phyloP scores from a whole-genome alignment of 2,113 vertebrate species.

The Oryzias woworae region DNA sequence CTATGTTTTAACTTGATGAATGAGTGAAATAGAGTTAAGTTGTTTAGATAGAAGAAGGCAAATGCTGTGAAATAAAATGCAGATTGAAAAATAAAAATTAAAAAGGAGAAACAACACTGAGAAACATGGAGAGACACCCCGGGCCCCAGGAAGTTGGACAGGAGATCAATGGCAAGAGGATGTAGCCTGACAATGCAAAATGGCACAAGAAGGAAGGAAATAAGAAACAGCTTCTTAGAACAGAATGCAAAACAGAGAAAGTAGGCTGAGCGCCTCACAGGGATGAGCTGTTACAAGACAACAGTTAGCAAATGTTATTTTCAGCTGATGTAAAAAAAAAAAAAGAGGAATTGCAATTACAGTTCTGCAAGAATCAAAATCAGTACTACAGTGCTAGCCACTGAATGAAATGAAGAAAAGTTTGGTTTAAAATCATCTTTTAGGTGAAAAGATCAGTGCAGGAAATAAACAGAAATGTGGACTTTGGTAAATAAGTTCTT shows the following conservation, averaged over 20 bases:
- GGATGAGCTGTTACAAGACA: slow-evolving; percentile 18
- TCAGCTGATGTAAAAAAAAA: background rate
- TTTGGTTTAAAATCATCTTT: background rate
- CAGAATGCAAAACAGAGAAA: slow-evolving; percentile 43
- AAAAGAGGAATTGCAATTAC: slow-evolving; percentile 2
- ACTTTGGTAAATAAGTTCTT: too few relatives aligned
- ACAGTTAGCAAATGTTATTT: slow-evolving; percentile 1
- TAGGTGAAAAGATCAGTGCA: too few relatives aligned
- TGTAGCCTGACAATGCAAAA: slow-evolving; percentile 40
- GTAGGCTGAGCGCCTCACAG: slow-evolving; percentile 10
- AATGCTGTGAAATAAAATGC: slow-evolving; percentile 5
- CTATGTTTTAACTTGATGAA: slow-evolving; percentile 12
- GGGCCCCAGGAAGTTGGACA: slow-evolving; percentile 27
- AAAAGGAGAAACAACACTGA: background rate
- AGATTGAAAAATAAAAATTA: slow-evolving; percentile 5
- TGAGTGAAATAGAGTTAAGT: slow-evolving; percentile 17
- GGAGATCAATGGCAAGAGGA: slow-evolving; percentile 53
- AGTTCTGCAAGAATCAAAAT: slow-evolving; percentile 1
- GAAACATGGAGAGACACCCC: background rate
- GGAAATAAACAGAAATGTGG: background rate
- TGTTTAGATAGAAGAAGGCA: background rate
- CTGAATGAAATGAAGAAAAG: background rate
- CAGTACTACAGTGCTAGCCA: background rate
- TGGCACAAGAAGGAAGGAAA: slow-evolving; percentile 34
- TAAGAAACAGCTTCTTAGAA: slow-evolving; percentile 30